A percentile compares a stretch with the other conserved stretches of the same genome.
Evolutionary conservation across 2,888 invertebrate species (phyloP).

Genomic region (Phymatocera aterrima): DNA sequence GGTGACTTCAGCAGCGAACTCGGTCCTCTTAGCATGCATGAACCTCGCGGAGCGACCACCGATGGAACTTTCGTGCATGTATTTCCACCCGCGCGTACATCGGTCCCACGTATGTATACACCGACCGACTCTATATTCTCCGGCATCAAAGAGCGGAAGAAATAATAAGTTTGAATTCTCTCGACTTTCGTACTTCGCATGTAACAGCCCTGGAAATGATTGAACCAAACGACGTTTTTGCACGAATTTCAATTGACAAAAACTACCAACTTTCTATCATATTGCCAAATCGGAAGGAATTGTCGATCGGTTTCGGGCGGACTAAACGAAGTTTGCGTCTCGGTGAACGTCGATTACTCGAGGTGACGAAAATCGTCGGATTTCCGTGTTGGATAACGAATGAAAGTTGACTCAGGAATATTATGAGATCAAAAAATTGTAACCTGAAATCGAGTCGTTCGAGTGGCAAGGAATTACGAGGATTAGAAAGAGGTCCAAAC

Average conservation of each 20-base stretch:
- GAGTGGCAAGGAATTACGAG: constrained; percentile 22
- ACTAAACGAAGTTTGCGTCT: too few relatives aligned
- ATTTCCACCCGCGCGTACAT: background rate
- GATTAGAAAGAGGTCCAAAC: constrained; percentile 40
- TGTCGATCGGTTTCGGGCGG: too few relatives aligned
- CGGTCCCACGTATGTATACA: background rate
- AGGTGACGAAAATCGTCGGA: too few relatives aligned
- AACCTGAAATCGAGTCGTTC: background rate
- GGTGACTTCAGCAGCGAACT: constrained; percentile 2
- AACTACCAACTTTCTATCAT: too few relatives aligned
- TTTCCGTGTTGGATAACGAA: too few relatives aligned
- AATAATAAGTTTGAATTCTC: background rate
- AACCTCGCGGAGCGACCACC: constrained; percentile 19
- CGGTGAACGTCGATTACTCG: too few relatives aligned
- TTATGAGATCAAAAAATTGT: background rate
- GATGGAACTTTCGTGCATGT: background rate
- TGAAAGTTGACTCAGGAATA: constrained; percentile 3
- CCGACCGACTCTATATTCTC: background rate
- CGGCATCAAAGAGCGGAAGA: background rate
- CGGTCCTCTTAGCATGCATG: constrained; percentile 19
- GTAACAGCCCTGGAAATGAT: background rate
- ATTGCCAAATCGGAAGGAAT: too few relatives aligned
- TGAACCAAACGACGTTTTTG: background rate
- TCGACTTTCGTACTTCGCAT: background rate
- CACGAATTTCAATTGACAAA: background rate